These are phyloP conservation scores for Lochmaea capreae DNA, from an alignment of 2,888 invertebrate species.

Conservation along the genomic window DNA sequence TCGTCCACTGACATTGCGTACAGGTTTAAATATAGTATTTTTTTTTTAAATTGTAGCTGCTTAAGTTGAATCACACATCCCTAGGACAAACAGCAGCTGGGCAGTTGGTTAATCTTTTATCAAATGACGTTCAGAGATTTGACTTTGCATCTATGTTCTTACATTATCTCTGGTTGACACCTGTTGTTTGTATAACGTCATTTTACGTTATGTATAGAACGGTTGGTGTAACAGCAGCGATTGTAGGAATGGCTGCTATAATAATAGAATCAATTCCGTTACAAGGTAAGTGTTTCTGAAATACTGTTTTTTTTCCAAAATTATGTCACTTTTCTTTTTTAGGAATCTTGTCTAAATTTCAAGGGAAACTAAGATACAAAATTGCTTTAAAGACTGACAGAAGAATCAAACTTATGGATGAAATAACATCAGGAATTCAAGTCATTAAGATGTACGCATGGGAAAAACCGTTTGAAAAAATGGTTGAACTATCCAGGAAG, in stretches of 20 bases:
- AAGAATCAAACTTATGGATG: constrained; percentile 78
- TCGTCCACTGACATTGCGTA: too few relatives aligned
- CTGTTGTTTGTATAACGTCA: constrained; percentile 77
- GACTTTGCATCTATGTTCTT: constrained; percentile 77
- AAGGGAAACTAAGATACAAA: constrained; percentile 65
- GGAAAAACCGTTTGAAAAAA: constrained; percentile 77
- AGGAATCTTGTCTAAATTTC: constrained; percentile 67
- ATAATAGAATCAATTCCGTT: constrained; percentile 67
- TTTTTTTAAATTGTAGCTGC: constrained; percentile 63
- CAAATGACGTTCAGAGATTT: constrained; percentile 87
- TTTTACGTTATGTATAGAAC: constrained; percentile 70
- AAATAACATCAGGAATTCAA: constrained; percentile 79
- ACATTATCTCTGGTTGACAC: constrained; percentile 85
- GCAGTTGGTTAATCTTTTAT: constrained; percentile 85
- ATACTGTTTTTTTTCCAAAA: neutral
- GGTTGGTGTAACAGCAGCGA: constrained; percentile 67
- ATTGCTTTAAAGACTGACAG: constrained; percentile 72
- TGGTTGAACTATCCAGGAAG: constrained; percentile 73
- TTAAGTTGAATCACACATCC: constrained; percentile 75
- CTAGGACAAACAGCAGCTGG: constrained; percentile 86
- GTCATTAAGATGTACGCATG: constrained; percentile 86
- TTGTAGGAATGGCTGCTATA: constrained; percentile 73
- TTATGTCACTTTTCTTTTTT: constrained; percentile 20
- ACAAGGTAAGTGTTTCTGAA: constrained; percentile 63
- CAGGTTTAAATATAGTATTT: too few relatives aligned